Evolutionary conservation across 2,113 vertebrate genomes (phyloP).

Genomic region (Amphiprion ocellaris): DNA sequence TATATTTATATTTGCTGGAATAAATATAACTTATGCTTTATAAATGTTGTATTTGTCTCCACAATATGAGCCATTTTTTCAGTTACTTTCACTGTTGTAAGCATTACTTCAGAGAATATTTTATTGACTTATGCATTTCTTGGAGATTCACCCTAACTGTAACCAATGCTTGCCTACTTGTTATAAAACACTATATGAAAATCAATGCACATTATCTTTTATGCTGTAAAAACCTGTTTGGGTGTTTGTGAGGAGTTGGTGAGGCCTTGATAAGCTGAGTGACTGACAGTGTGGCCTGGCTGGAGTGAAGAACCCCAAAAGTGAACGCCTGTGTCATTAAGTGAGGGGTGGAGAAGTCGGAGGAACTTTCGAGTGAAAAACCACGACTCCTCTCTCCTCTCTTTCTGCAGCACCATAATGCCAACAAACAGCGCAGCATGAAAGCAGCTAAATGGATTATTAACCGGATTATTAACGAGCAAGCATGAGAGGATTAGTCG

Average conservation of each 20-base stretch:
- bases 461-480: slow-evolving; percentile 85
- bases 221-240: no score
- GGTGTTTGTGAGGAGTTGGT: neutral
- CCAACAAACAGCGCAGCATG: slow-evolving; percentile 78
- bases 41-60: no score
- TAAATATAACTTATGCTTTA: no score
- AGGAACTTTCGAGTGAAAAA: slow-evolving; percentile 15
- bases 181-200: no score
- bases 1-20: no score
- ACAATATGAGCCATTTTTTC: no score
- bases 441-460: slow-evolving; percentile 85
- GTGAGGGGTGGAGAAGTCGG: neutral
- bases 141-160: no score
- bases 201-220: no score
- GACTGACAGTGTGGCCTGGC: neutral
- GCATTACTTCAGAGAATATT: no score
- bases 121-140: no score
- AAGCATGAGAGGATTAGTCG: slow-evolving; percentile 82
- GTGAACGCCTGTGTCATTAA: slow-evolving; percentile 7
- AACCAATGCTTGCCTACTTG: no score
- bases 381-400: slow-evolving; percentile 46
- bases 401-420: slow-evolving; percentile 62
- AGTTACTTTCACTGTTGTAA: no score
- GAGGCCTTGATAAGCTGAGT: neutral
- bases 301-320: neutral